Evolutionary conservation across 2,113 vertebrate species (phyloP), one percentile per base, ranked within the genome.

Genomic region (Vombatus ursinus): DNA sequence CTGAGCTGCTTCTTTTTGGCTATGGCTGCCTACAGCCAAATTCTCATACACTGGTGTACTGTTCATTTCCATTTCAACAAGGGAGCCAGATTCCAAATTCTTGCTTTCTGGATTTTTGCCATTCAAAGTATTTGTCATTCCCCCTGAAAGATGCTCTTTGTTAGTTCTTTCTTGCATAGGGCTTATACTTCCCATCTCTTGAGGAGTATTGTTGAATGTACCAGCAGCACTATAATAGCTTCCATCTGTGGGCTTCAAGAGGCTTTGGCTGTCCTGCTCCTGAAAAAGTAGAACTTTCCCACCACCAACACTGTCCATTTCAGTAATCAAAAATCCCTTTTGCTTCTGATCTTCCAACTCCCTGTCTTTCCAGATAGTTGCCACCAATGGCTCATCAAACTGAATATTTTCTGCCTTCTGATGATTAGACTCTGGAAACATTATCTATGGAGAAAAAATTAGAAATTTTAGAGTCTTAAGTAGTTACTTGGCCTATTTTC

Each of bases 391-490:
- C 3, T 52, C 92, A n/a, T 54, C 48, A 49, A 7, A 0, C 2
- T 9, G 48, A 25, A 9, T 97, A 93, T 93, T 94, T 51, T 19
- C 24, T 28, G 84, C 51, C 92, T 25, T 7, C 31, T 77, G 91
- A 90, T 50, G 12, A 25, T 94, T 54, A 48, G 95, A 52, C 25
- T 94, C 95, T 52, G 92, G 68, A 28, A 3, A 3, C 0, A 84
- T 37, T 93, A 96, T 96, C 98, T 98, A 94, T 50, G 51, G 92
- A 93, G 47, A 97, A 54, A 97, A 90, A 91, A 93, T 53, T 95
- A 9, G 94, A 19, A 68, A 89, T 5, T 9, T 92, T 16, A 0
- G 44, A 26, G 28, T 1, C 25, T 84, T 50, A 26, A 37, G 61
- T 24, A 48, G 92, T 50, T 90, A 31, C 5, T 44, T 84, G 16